Conservation (phyloP, 2,888 invertebrate species). For the Trachelus iudaicus region DNA sequence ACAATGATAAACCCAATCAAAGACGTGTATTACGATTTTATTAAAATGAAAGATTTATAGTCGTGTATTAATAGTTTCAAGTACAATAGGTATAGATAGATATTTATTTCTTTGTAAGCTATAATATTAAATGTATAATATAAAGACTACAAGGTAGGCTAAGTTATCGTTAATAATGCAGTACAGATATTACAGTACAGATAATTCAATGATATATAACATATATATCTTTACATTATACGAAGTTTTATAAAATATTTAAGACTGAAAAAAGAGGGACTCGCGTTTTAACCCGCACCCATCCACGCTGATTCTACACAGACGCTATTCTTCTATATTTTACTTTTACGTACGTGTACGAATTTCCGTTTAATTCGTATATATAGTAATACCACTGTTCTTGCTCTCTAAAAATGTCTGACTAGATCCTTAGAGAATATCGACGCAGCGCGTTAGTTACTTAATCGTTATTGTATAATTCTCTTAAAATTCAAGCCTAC, state of each 20-base stretch:
- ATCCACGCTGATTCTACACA: constrained; percentile 27
- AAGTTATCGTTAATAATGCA: constrained; percentile 41
- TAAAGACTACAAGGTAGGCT: constrained; percentile 52
- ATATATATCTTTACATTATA: constrained; percentile 12
- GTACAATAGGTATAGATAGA: constrained; percentile 40
- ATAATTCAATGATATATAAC: constrained; percentile 7
- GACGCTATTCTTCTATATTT: constrained; percentile 10
- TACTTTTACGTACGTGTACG: not conserved
- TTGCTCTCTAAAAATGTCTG: not conserved
- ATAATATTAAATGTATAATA: constrained; percentile 53
- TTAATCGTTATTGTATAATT: not conserved
- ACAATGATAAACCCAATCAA: not conserved
- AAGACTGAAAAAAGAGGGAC: constrained; percentile 44
- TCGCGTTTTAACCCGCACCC: constrained; percentile 39
- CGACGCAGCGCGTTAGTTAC: not conserved
- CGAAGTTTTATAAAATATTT: constrained; percentile 45
- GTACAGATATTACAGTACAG: constrained; percentile 28
- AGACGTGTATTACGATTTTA: constrained; percentile 56
- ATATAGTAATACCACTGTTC: not conserved
- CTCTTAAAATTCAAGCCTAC: not conserved
- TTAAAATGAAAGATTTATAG: constrained; percentile 57
- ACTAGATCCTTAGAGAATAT: not conserved
- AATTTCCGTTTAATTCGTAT: not conserved
- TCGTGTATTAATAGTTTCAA: constrained; percentile 40
- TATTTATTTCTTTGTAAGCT: constrained; percentile 48